Conservation (phyloP, 2,797 vertebrate species). For the Lacerta viridis region DNA sequence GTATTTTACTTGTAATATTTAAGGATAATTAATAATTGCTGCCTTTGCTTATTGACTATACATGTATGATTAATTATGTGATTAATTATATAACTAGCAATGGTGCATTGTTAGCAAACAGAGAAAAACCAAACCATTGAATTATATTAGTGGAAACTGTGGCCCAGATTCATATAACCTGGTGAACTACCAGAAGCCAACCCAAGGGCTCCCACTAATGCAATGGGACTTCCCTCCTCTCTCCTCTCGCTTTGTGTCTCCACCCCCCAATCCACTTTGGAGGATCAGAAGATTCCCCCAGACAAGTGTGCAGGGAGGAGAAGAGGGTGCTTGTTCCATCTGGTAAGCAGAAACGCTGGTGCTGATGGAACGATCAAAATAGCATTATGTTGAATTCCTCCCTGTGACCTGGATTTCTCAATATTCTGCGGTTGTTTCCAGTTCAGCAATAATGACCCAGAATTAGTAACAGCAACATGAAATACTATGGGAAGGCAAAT, state of each 20-base stretch:
- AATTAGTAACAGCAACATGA: conserved; percentile 21
- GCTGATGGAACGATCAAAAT: too few relatives aligned
- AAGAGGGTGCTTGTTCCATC: too few relatives aligned
- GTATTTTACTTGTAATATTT: background rate
- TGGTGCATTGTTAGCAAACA: too few relatives aligned
- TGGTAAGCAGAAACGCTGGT: too few relatives aligned
- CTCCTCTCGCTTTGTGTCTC: too few relatives aligned
- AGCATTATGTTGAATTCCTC: too few relatives aligned
- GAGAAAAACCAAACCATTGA: background rate
- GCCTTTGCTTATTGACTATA: background rate
- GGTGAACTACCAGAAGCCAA: too few relatives aligned
- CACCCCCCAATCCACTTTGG: too few relatives aligned
- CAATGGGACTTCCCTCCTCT: too few relatives aligned
- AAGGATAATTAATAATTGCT: background rate
- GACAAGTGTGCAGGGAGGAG: too few relatives aligned
- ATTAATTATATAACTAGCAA: background rate
- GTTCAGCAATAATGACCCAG: background rate
- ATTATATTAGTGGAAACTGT: background rate
- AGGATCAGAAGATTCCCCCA: too few relatives aligned
- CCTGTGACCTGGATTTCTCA: background rate
- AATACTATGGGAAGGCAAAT: conserved; percentile 16
- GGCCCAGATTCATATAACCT: background rate
- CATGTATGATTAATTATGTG: background rate
- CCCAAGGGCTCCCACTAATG: too few relatives aligned
- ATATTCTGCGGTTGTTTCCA: background rate